Evolutionary conservation across 2,888 invertebrate genomes (phyloP).

Genomic region (Stenotaenia linearis): DNA sequence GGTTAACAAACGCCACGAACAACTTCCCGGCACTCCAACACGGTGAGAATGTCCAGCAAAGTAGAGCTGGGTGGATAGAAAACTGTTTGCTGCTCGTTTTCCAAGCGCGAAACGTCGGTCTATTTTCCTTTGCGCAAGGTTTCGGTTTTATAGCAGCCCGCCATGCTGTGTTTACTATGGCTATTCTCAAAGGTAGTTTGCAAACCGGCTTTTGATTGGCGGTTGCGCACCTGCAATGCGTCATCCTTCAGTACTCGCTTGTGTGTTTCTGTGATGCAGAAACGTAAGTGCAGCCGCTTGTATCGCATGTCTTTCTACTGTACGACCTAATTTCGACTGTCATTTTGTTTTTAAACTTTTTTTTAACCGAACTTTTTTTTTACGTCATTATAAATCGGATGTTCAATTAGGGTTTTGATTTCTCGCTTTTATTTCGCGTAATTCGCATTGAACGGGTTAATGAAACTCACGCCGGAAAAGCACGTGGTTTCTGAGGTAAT

Average conservation of each 20-base stretch:
- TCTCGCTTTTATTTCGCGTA: no score
- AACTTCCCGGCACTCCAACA: no score
- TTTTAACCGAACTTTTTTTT: not conserved
- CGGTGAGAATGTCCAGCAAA: no score
- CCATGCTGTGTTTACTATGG: not conserved
- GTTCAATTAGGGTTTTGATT: not conserved
- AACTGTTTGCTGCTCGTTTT: no score
- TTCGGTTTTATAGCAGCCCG: constrained; percentile 19
- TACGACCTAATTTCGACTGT: not conserved
- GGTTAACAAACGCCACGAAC: no score
- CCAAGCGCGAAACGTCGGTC: not conserved
- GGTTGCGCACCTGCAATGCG: constrained; percentile 79
- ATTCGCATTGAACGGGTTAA: no score
- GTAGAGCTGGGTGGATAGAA: no score
- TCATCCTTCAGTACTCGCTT: constrained; percentile 50
- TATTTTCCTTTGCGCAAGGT: constrained; percentile 26
- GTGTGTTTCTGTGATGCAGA: not conserved
- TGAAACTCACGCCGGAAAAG: no score
- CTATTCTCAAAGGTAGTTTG: constrained; percentile 29
- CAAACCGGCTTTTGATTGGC: constrained; percentile 57
- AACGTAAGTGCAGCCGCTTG: not conserved
- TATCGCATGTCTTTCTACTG: not conserved
- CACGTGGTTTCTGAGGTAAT: no score
- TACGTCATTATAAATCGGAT: not conserved
- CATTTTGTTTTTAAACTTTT: not conserved